Base-by-base conservation (phyloP, 2,888 invertebrate species). In the Plagodis dolabraria region DNA sequence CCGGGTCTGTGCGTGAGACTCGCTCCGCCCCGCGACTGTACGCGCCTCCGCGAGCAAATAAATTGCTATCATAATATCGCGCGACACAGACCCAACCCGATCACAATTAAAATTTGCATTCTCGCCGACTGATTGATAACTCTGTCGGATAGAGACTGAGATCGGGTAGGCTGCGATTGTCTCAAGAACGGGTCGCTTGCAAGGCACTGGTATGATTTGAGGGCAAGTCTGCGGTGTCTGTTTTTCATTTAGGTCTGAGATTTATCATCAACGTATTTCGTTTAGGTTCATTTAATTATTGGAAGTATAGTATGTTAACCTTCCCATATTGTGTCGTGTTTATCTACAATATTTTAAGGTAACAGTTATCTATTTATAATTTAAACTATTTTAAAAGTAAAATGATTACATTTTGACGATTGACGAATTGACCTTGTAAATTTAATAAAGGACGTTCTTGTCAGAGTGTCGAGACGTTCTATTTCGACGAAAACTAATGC, bases 71-170 rank as follows among this genome's bases (percentile, higher is more conserved):
- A 83, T 89, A 88, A 89, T 86, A 87, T 74, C 77, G 72, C 67
- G 80, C 79, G 83, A 86, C 83, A 80, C 71, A 76, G 79, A 79
- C 80, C 79, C 79, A 67, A 77, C 75, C 74, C 71, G 67, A 71
- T 73, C 68, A 89, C 88, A 88, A 90, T 90, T 91, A 87, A 89
- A 87, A 92, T 90, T 91, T 88, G 87, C 89, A 91, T 91, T 88
- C 85, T 75, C 78, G 83, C 76, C 73, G 72, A 82, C 78, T 89
- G 88, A 91, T 91, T 90, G 89, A 90, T 91, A 87, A 87, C 85
- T 89, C 72, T 82, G 86, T 87, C 86, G 79, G 77, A 79, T 83
- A 80, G 80, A 76, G 80, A 11, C 12, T 12, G 79, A 85, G 83
- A 80, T 79, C 77, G 79, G 76, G 75, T 53, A 56, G 43, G 47